Percentiles rank a stretch among this genome's conserved stretches.
phyloP scores from a whole-genome alignment of 2,113 vertebrate genomes.

The Papio anubis region DNA sequence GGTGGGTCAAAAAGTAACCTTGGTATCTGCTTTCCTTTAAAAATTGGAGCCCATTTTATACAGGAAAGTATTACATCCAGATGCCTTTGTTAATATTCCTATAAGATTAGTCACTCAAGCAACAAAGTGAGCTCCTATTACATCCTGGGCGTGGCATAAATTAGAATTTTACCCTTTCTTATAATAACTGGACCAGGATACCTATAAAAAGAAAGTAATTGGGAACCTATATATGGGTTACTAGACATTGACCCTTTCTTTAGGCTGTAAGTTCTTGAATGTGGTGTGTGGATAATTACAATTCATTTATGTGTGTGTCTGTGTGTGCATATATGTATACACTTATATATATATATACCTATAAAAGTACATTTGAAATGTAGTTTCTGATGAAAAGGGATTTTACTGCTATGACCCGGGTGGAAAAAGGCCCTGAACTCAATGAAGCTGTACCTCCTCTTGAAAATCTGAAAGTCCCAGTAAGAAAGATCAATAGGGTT shows the following conservation, averaged over 20 bases:
- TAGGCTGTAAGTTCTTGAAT: background rate
- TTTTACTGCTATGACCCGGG: background rate
- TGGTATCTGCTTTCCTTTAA: background rate
- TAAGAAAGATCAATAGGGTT: background rate
- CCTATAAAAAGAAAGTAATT: background rate
- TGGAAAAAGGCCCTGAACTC: background rate
- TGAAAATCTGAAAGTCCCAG: background rate
- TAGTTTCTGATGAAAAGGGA: background rate
- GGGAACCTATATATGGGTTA: background rate
- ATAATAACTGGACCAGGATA: background rate
- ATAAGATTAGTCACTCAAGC: background rate
- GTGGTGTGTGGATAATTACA: background rate
- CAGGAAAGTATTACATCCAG: background rate
- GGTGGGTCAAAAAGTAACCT: background rate
- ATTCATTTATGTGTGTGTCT: background rate
- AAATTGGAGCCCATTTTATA: conserved; percentile 10
- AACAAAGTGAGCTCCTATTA: background rate
- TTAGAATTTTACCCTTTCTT: conserved; percentile 3
- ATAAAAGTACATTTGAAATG: background rate
- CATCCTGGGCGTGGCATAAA: background rate
- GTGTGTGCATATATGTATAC: background rate
- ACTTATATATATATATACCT: background rate
- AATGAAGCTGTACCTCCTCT: background rate
- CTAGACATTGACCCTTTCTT: background rate
- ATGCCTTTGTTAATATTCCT: conserved; percentile 12